phyloP scores from a whole-genome alignment of 92 coral and sea anemone genomes.

The Ricordea florida region DNA sequence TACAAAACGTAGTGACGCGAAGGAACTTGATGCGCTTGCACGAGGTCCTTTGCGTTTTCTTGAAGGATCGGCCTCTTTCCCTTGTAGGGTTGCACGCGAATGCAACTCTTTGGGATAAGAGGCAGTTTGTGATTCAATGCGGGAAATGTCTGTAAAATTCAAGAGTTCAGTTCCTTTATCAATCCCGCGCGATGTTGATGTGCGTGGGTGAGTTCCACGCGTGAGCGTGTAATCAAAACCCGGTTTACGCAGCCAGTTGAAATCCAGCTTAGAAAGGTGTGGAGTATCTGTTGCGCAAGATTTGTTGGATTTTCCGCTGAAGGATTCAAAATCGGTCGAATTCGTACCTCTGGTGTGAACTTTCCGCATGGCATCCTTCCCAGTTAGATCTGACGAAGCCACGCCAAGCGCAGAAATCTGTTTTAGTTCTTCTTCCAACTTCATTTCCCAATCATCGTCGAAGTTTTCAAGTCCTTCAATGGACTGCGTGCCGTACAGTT shows the following conservation, averaged over 20 bases:
- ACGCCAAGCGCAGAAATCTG: constrained; percentile 70
- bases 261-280: neutral
- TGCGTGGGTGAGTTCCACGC: constrained; percentile 25
- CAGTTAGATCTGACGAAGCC: constrained; percentile 3
- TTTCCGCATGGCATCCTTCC: neutral
- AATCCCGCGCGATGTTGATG: constrained; percentile 53
- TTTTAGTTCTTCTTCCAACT: constrained; percentile 73
- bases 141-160: constrained; percentile 1
- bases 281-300: no score
- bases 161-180: constrained; percentile 10
- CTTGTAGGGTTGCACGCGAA: constrained; percentile 21
- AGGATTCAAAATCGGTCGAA: no score
- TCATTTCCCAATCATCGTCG: constrained; percentile 76
- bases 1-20: neutral
- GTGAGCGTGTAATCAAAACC: constrained; percentile 19
- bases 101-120: constrained; percentile 31
- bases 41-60: neutral
- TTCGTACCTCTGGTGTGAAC: no score
- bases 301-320: no score
- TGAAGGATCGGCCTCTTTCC: neutral
- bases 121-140: neutral
- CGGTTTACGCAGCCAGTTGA: constrained; percentile 25
- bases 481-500: constrained; percentile 64
- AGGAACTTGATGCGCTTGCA: neutral
- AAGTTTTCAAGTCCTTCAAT: constrained; percentile 57